Evolutionary conservation across 1,140 invertebrate species (phyloP), one percentile per base, ranked within the genome.

Genomic region (Drosophila arizonae): DNA sequence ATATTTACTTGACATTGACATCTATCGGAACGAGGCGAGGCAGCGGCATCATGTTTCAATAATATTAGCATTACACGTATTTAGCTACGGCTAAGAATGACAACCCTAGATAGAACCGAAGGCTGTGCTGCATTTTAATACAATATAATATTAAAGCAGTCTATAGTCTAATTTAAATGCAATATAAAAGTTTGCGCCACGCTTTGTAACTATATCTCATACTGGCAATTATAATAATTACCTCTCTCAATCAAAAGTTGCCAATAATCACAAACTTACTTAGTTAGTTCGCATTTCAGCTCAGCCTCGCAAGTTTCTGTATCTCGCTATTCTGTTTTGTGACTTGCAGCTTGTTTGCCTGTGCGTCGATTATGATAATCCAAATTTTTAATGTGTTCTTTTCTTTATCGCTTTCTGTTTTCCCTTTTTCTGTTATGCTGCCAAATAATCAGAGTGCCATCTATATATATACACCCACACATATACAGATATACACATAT

Each of bases 1-100:
- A 78, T 72, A 61, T 78, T 76, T 66, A 58, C 68, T 60, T 86
- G 82, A 81, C 82, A 81, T 65, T 81, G 76, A 86, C 81, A 82
- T 65, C 72, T 46, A 63, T 55, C 46, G 61, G 50, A 56, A 56
- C 41, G 9, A 41, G 28, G 61, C 41, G 9, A 33, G 28, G 11
- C 11, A 50, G 15, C 24, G 64, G 30, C 36, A 48, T 41, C 46
- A 67, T 33, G 60, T 60, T 60, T 50, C 69, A 66, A 58, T 58
- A 58, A 26, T 30, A 51, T 55, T 64, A 66, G 65, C 51, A 45
- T 72, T 46, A 39, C 36, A 67, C 41, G 41, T 72, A 60, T 30
- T 61, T 17, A 48, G 36, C 36, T 0, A 2, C 4, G 36, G 11
- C 10, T 39, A 11, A 39, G 4, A 3, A 39, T 3, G 36, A 39